Evolutionary conservation across 2,797 vertebrate genomes (phyloP).

Genomic region (Margarornis squamiger): DNA sequence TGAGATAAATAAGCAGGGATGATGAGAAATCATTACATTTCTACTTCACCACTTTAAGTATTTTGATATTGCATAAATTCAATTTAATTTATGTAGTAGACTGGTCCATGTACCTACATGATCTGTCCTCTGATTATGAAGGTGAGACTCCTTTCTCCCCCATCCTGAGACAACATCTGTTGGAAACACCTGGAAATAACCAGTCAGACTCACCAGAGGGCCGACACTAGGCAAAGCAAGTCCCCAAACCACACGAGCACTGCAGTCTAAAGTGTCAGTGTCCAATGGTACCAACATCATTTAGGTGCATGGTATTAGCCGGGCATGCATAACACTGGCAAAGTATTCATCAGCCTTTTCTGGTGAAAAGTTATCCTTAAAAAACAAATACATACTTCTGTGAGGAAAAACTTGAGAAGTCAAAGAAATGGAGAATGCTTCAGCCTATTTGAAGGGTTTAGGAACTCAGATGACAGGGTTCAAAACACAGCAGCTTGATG

Average conservation of each 20-base stretch:
- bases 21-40: not conserved
- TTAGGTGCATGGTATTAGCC: no score
- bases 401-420: not conserved
- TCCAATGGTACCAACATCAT: not conserved
- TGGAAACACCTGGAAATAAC: not conserved
- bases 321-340: not conserved
- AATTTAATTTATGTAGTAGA: not conserved
- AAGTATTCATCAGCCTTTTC: not conserved
- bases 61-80: not conserved
- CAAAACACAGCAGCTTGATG: not conserved
- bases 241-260: not conserved
- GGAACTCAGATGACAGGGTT: not conserved
- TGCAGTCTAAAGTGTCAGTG: not conserved
- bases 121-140: not conserved
- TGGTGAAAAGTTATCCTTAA: not conserved
- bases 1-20: not conserved
- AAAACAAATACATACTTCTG: not conserved
- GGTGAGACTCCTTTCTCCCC: not conserved
- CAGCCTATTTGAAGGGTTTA: not conserved
- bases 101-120: not conserved
- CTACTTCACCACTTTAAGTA: not conserved
- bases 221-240: not conserved
- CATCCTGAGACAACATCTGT: not conserved
- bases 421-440: not conserved
- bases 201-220: not conserved